phyloP scores from a whole-genome alignment of 1,140 invertebrate genomes.

The Belonocnema kinseyi region DNA sequence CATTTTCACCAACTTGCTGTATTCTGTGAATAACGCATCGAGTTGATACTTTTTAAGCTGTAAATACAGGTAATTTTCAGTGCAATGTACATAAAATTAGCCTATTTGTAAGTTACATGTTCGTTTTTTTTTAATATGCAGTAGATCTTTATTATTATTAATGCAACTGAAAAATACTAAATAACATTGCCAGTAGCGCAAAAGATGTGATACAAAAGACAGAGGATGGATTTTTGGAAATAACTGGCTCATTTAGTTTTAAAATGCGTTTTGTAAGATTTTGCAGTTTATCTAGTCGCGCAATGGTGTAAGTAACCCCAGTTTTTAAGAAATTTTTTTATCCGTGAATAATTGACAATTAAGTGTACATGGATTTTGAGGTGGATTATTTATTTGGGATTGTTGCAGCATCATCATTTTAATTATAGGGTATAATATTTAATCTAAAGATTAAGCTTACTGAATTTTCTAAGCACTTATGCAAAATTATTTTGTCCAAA shows the following conservation, averaged over 20 bases:
- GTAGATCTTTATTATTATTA: constrained; percentile 32
- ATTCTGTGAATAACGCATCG: constrained; percentile 14
- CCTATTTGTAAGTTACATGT: constrained; percentile 33
- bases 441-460: too few relatives aligned
- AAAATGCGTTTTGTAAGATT: constrained; percentile 4
- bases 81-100: constrained; percentile 41
- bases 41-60: constrained; percentile 19
- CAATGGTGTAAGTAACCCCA: neutral
- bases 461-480: too few relatives aligned
- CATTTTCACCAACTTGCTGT: constrained; percentile 23
- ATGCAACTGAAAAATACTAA: constrained; percentile 8
- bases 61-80: constrained; percentile 40
- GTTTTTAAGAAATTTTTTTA: neutral
- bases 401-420: too few relatives aligned
- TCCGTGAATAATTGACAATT: neutral
- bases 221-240: neutral
- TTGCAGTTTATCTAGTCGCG: constrained; percentile 13
- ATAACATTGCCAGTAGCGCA: neutral
- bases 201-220: constrained; percentile 18
- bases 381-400: too few relatives aligned
- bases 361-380: too few relatives aligned
- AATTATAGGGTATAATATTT: too few relatives aligned
- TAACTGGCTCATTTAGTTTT: neutral
- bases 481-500: too few relatives aligned
- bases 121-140: constrained; percentile 44